Evolutionary conservation across 2,113 vertebrate species (phyloP).

Genomic region (Pavo muticus): DNA sequence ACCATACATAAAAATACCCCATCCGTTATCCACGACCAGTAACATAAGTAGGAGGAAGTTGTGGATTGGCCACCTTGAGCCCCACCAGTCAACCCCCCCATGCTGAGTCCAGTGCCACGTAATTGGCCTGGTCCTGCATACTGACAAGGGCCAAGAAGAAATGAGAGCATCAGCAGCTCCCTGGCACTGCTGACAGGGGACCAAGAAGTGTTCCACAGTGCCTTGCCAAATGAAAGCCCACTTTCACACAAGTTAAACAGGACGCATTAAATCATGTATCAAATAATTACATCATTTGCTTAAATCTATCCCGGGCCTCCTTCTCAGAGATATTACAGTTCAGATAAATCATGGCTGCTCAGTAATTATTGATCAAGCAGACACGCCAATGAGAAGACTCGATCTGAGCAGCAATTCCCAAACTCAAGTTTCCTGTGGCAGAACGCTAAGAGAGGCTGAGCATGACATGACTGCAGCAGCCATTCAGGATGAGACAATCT

Average conservation of each 20-base stretch:
- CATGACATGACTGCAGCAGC: not conserved
- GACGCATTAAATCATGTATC: conserved; percentile 40
- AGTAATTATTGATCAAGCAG: conserved; percentile 26
- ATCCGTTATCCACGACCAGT: conserved; percentile 70
- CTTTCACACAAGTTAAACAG: conserved; percentile 36
- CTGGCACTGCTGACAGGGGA: conserved; percentile 22
- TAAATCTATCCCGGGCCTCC: not conserved
- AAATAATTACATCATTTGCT: conserved; percentile 36
- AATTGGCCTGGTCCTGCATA: conserved; percentile 64
- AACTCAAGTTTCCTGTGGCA: not conserved
- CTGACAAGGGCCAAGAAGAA: conserved; percentile 71
- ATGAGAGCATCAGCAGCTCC: conserved; percentile 49
- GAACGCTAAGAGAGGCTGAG: not conserved
- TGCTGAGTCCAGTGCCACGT: not conserved
- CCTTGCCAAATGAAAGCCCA: conserved; percentile 32
- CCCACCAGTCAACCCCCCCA: conserved; percentile 46
- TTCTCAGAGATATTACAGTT: not conserved
- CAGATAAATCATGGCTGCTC: conserved; percentile 30
- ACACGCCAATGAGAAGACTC: not conserved
- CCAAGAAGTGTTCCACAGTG: not conserved
- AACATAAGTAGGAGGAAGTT: conserved; percentile 65
- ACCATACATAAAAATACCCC: not conserved
- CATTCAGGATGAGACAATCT: not conserved
- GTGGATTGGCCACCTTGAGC: conserved; percentile 70
- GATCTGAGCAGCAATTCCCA: not conserved